Base-by-base conservation (phyloP, 64 coral and sea anemone species). In the Montipora foliosa region DNA sequence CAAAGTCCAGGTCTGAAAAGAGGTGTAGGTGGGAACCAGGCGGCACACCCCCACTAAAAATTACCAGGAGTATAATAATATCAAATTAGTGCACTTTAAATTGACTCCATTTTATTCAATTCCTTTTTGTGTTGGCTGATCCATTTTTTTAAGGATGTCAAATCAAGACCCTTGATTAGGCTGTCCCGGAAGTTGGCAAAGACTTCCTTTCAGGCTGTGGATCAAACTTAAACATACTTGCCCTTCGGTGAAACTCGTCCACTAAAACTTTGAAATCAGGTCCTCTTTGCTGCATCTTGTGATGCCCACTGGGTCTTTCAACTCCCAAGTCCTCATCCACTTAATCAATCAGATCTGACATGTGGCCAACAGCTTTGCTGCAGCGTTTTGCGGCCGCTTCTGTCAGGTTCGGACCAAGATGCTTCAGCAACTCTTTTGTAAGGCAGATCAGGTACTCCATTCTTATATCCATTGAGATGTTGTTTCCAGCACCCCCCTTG, bases 391-490 rank as follows among this genome's bases (percentile, higher is more conserved):
- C 85, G 13, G 76, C n/a, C 4, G 19, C 6, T 68, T 88, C 85
- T 10, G 86, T 70, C 21, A 74, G 3, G 74, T 93, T 93, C 8
- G 16, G 6, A 2, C 82, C 91, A 11, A 93, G 91, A 22, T 93
- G 52, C 20, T 67, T 87, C 3, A 93, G 73, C 12, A 93, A 29
- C 12, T 76, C 82, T 8, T 93, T 93, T 12, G 46, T 52, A 7
- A 87, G 17, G 72, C 79, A 45, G 21, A 85, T 87, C 21, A 93
- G 6, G 25, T 93, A 82, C 47, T 93, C 91, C 72, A 93, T 69
- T 67, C 91, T 62, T 15, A 93, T 53, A 16, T 93, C 91, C 70
- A 93, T 44, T 15, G 91, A 79, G 15, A 93, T 93, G 74, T 93
- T 93, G 24, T 47, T 67, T 47, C 82, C 91, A 14, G 16, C n/a